Evolutionary conservation across 2,113 vertebrate genomes (phyloP).

Genomic region (Azemiops feae): DNA sequence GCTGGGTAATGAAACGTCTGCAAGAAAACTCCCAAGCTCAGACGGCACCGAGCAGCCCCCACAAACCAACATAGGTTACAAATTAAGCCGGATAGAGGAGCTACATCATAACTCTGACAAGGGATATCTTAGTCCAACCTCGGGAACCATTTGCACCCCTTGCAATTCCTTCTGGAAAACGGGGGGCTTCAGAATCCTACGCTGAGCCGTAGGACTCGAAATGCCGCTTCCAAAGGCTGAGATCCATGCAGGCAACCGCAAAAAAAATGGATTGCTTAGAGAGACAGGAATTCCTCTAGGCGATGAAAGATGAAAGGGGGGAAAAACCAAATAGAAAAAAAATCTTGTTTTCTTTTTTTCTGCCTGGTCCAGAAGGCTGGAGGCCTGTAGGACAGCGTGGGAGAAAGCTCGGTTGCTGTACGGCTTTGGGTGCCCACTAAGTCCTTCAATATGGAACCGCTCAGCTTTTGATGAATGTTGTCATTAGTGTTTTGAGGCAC

Average conservation of each 20-base stretch:
- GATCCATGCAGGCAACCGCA: not conserved
- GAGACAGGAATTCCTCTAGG: not conserved
- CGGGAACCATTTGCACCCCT: not conserved
- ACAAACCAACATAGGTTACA: too few species aligned
- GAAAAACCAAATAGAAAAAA: too few species aligned
- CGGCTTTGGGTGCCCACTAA: conserved; percentile 49
- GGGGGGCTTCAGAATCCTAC: too few species aligned
- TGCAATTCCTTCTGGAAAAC: not conserved
- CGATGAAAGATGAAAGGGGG: not conserved
- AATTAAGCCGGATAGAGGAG: not conserved
- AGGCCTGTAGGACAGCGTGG: conserved; percentile 4
- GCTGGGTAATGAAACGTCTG: not conserved
- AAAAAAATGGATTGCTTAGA: not conserved
- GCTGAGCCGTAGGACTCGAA: too few species aligned
- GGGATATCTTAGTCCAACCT: not conserved
- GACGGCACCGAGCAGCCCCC: not conserved
- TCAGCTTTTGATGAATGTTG: conserved; percentile 72
- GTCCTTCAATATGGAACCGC: conserved; percentile 53
- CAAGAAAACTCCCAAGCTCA: not conserved
- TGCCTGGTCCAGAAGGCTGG: conserved; percentile 1
- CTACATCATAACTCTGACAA: not conserved
- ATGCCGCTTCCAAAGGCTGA: too few species aligned
- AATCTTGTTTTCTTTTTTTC: not conserved
- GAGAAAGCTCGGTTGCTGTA: conserved; percentile 50
- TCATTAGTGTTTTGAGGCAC: conserved; percentile 64